Evolutionary conservation across 92 coral and sea anemone species (phyloP).

Genomic region (Pocillopora meandrina): DNA sequence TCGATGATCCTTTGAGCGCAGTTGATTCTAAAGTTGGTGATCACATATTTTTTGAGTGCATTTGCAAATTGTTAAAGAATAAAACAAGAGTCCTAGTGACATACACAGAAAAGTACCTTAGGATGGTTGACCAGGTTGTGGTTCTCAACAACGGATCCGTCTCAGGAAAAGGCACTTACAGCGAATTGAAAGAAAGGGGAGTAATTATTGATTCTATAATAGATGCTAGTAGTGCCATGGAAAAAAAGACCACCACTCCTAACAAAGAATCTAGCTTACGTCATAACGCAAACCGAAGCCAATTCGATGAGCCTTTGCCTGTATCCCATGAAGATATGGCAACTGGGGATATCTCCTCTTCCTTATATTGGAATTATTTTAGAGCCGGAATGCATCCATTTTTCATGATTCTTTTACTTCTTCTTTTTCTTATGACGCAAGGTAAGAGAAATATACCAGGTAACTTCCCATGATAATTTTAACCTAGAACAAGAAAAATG

Average conservation of each 20-base stretch:
- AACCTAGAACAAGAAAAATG: too few species aligned
- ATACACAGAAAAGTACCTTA: not conserved
- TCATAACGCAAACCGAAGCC: not conserved
- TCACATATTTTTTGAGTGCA: conserved; percentile 11
- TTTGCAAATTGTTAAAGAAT: conserved; percentile 1
- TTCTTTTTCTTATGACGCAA: conserved; percentile 24
- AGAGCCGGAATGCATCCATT: conserved; percentile 37
- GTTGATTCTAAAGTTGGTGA: conserved; percentile 33
- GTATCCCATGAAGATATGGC: conserved; percentile 43
- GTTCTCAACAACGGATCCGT: conserved; percentile 18
- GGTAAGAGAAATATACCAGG: conserved; percentile 13
- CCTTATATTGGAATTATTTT: conserved; percentile 43
- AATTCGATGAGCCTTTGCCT: not conserved
- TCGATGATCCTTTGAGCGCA: conserved; percentile 27
- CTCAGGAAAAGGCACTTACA: not conserved
- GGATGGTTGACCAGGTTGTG: conserved; percentile 13
- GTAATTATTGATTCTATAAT: not conserved
- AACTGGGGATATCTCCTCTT: conserved; percentile 31
- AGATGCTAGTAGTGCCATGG: not conserved
- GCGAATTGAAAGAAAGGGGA: not conserved
- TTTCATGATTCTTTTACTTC: conserved; percentile 5
- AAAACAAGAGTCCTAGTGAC: conserved; percentile 11
- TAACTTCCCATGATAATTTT: not conserved
- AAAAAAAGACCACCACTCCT: not conserved
- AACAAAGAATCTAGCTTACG: not conserved